phyloP scores from a whole-genome alignment of 92 coral and sea anemone genomes.

The Palythoa grandiflora region DNA sequence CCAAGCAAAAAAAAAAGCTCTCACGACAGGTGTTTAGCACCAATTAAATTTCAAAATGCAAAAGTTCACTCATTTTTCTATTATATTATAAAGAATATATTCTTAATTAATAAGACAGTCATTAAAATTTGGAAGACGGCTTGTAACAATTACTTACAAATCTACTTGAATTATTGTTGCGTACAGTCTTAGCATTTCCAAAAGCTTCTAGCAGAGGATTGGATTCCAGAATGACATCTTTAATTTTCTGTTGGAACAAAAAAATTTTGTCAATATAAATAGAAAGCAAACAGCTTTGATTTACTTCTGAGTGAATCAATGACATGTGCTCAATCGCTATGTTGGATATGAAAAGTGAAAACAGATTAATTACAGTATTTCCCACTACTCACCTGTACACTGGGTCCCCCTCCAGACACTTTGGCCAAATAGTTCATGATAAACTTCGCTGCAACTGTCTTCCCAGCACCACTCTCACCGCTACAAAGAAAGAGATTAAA shows the following conservation, averaged over 20 bases:
- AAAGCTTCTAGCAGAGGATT: conserved; percentile 98
- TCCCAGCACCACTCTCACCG: conserved; percentile 99
- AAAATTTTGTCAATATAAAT: not conserved
- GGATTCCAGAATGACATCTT: conserved; percentile 98
- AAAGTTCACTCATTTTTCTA: too few relatives aligned
- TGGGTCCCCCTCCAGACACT: conserved; percentile 98
- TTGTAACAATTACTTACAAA: conserved; percentile 78
- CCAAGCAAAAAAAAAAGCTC: too few relatives aligned
- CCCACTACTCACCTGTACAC: conserved; percentile 84
- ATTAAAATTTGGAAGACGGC: not conserved
- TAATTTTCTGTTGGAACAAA: conserved; percentile 71
- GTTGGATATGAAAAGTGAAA: too few relatives aligned
- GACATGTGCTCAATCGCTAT: too few relatives aligned
- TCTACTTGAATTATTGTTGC: conserved; percentile 99
- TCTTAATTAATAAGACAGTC: not conserved
- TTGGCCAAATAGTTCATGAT: conserved; percentile 98
- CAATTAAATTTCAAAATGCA: too few relatives aligned
- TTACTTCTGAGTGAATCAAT: not conserved
- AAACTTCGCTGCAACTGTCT: conserved; percentile 98
- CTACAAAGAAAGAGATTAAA: conserved; percentile 51
- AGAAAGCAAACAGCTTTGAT: not conserved
- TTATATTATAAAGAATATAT: not conserved
- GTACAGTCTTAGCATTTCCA: conserved; percentile 99
- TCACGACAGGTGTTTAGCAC: too few relatives aligned
- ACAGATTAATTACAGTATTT: too few relatives aligned